Evolutionary conservation across 2,113 vertebrate species (phyloP).

Genomic region (Gambusia holbrooki): DNA sequence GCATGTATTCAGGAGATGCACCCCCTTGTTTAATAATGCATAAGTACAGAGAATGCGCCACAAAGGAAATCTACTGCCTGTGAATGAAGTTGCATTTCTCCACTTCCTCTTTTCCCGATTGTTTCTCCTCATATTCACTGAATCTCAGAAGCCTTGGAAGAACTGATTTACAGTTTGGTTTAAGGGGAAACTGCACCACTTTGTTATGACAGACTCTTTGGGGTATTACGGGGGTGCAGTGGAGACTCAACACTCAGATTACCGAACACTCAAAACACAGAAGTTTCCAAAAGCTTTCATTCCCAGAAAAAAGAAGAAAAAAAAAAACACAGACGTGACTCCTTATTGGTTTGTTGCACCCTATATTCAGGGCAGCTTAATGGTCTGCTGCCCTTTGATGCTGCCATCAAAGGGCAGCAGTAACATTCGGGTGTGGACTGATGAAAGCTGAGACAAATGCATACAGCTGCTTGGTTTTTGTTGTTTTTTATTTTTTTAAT

Average conservation of each 20-base stretch:
- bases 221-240: constrained; percentile 26
- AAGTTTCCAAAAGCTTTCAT: constrained; percentile 52
- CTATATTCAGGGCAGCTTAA: constrained; percentile 8
- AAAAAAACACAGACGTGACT: background rate
- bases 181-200: constrained; percentile 50
- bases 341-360: background rate
- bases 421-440: constrained; percentile 23
- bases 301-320: background rate
- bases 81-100: constrained; percentile 37
- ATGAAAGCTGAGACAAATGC: constrained; percentile 22
- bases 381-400: background rate
- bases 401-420: constrained; percentile 14
- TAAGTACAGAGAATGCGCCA: constrained; percentile 58
- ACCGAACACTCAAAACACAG: constrained; percentile 53
- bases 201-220: constrained; percentile 72
- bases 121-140: constrained; percentile 25
- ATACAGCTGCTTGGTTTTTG: constrained; percentile 42
- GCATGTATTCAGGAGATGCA: constrained; percentile 67
- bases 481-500: constrained; percentile 7
- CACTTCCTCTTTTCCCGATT: constrained; percentile 34
- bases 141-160: constrained; percentile 51
- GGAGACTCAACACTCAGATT: constrained; percentile 47
- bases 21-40: constrained; percentile 78
- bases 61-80: constrained; percentile 63
- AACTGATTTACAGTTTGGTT: constrained; percentile 67